Percentiles rank a stretch among this genome's conserved stretches.
Conservation (phyloP, 2,113 vertebrate genomes). For the Corythaeola cristata region DNA sequence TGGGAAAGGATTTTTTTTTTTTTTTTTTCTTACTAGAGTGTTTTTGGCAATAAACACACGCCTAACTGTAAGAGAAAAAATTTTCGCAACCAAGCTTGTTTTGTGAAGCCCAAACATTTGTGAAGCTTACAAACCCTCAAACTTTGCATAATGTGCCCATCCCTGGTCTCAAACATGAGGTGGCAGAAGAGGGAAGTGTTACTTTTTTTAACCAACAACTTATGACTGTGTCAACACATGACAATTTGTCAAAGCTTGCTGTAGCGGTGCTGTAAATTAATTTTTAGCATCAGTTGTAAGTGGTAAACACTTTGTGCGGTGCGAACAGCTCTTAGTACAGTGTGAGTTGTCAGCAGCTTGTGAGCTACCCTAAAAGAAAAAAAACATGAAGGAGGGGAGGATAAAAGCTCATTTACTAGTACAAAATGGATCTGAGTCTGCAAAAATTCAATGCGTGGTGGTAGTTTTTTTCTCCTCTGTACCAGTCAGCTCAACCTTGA, state of each 20-base stretch:
- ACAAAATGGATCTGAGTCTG: slow-evolving; percentile 34
- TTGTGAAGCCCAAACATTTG: slow-evolving; percentile 68
- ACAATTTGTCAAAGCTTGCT: slow-evolving; percentile 81
- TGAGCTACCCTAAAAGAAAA: slow-evolving; percentile 14
- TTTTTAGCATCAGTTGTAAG: slow-evolving; percentile 76
- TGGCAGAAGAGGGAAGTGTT: slow-evolving; percentile 77
- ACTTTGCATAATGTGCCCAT: slow-evolving; percentile 67
- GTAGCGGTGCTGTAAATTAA: slow-evolving; percentile 78
- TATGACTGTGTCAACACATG: slow-evolving; percentile 80
- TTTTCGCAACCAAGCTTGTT: slow-evolving; percentile 59
- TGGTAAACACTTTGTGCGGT: slow-evolving; percentile 79
- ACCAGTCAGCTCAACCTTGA: not conserved
- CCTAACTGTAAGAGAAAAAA: slow-evolving; percentile 55
- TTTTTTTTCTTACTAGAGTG: not conserved
- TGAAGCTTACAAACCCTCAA: slow-evolving; percentile 64
- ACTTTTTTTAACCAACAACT: slow-evolving; percentile 79
- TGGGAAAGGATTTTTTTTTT: not conserved
- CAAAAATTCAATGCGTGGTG: not conserved
- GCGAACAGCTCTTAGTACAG: slow-evolving; percentile 77
- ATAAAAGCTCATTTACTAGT: not conserved
- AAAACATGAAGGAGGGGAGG: not conserved
- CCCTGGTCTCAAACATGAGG: slow-evolving; percentile 62
- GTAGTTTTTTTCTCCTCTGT: not conserved
- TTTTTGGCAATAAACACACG: slow-evolving; percentile 54
- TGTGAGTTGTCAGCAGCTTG: slow-evolving; percentile 75